Conservation (phyloP, 2,888 invertebrate species). For the Campopleginae sp. region DNA sequence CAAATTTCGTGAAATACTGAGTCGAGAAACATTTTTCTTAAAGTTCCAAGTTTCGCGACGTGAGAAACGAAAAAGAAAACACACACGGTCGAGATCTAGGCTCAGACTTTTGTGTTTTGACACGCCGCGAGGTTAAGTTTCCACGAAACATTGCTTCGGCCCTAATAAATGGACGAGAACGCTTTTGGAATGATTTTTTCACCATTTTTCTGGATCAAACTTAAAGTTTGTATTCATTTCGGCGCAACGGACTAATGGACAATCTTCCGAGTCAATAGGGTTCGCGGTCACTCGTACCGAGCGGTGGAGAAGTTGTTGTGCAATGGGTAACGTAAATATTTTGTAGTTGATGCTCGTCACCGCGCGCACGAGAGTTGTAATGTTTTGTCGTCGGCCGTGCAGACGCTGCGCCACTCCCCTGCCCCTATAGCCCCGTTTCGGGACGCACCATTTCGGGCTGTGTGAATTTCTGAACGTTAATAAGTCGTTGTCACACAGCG, state of each 20-base stretch:
- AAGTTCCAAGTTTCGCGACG: not conserved
- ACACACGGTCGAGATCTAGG: not conserved
- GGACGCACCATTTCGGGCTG: slow-evolving; percentile 11
- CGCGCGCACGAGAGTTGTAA: not conserved
- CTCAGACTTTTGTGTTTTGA: not conserved
- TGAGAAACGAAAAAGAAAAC: not conserved
- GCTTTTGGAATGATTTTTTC: not conserved
- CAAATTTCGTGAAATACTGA: not conserved
- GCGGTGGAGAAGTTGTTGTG: not conserved
- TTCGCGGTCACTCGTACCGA: not conserved
- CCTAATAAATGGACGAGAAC: not conserved
- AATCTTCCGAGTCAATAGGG: not conserved
- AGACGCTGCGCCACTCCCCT: not conserved
- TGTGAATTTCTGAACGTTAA: slow-evolving; percentile 30
- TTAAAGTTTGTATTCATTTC: not conserved
- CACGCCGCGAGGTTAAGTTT: not conserved
- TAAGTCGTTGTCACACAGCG: slow-evolving; percentile 57
- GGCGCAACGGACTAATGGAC: not conserved
- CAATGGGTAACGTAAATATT: slow-evolving; percentile 1
- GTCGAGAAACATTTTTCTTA: not conserved
- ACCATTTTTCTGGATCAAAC: not conserved
- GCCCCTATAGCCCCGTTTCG: slow-evolving; percentile 6
- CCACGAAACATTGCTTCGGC: not conserved
- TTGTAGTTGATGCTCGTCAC: not conserved
- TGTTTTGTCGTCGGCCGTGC: slow-evolving; percentile 9